Evolutionary conservation across 2,888 invertebrate species (phyloP), one percentile per base, ranked within the genome.

Genomic region (Ophioninae sp.): DNA sequence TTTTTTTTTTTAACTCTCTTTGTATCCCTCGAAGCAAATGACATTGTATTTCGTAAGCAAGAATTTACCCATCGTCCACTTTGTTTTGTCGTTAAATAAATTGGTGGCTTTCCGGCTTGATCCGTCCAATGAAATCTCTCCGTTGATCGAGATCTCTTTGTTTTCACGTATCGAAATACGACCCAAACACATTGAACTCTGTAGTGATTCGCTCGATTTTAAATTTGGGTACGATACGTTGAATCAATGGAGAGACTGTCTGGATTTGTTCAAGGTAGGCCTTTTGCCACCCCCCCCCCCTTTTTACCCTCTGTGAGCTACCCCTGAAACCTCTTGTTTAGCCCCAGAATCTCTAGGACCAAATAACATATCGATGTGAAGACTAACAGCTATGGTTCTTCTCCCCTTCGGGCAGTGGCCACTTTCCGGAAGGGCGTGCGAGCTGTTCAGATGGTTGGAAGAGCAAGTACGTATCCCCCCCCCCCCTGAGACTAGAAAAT

Each of bases 401-500:
- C 94, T 94, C 93, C 94, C 30, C 93, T 91, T 90, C 92, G 94
- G 94, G 94, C 96, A 99, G 99, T 99, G 98, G 98, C 99, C 94
- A 98, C 99, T 94, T 99, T 99, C 97, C 98, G 99, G 97, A 99
- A 99, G 95, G 99, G 99, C 95, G 99, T 99, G 94, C 97, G 99
- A 94, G 99, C 99, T 95, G 98, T 99, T 95, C 98, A 98, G 96
- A 97, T 98, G 96, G 97, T 98, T 94, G 98, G 98, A 95, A 96
- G 98, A 96, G 97, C 98, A 98, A 98, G 98, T 98, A 98, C 96
- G 98, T 98, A 97, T 94, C 91, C 90, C 90, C 88, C 89, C 91
- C 1, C 5, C 88, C 89, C 91, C 30, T 30, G 92, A 93, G 94
- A 94, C 94, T 92, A 91, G 91, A 83, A 79, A 30, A 77, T 39